A percentile compares a stretch with the other conserved stretches of the same genome.
Evolutionary conservation across 2,113 vertebrate genomes (phyloP).

Genomic region (Rutilus rutilus): DNA sequence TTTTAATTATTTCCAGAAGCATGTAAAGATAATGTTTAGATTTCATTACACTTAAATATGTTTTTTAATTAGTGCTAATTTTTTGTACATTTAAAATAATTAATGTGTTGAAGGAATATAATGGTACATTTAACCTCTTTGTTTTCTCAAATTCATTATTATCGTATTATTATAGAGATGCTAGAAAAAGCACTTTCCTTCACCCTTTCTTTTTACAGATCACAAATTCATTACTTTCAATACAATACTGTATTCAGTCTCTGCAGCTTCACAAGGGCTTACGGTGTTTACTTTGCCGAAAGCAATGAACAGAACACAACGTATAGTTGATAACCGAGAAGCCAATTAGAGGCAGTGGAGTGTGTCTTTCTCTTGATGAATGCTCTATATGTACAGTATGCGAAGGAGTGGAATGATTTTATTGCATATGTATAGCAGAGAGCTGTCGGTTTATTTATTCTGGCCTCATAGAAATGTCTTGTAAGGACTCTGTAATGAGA

Average conservation of each 20-base stretch:
- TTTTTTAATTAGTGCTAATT: background rate
- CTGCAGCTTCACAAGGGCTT: constrained; percentile 72
- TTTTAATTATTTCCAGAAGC: background rate
- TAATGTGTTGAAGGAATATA: background rate
- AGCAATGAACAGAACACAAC: constrained; percentile 69
- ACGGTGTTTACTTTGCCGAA: constrained; percentile 59
- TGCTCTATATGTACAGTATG: constrained; percentile 64
- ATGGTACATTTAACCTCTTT: background rate
- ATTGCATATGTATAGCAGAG: constrained; percentile 19
- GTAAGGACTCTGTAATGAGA: constrained; percentile 14
- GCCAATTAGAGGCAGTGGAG: constrained; percentile 77
- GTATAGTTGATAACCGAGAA: constrained; percentile 68
- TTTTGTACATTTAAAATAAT: background rate
- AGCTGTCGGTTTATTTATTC: constrained; percentile 29
- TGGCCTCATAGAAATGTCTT: constrained; percentile 25
- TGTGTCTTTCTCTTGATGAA: constrained; percentile 75
- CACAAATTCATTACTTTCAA: constrained; percentile 54
- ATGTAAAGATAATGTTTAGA: background rate
- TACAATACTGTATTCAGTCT: constrained; percentile 74
- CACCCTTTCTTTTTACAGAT: constrained; percentile 24
- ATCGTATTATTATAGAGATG: background rate
- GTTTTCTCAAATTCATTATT: background rate
- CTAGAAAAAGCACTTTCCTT: background rate
- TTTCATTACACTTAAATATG: background rate
- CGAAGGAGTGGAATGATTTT: background rate